phyloP scores from a whole-genome alignment of 2,113 vertebrate genomes.

The Chelonoidis abingdonii region DNA sequence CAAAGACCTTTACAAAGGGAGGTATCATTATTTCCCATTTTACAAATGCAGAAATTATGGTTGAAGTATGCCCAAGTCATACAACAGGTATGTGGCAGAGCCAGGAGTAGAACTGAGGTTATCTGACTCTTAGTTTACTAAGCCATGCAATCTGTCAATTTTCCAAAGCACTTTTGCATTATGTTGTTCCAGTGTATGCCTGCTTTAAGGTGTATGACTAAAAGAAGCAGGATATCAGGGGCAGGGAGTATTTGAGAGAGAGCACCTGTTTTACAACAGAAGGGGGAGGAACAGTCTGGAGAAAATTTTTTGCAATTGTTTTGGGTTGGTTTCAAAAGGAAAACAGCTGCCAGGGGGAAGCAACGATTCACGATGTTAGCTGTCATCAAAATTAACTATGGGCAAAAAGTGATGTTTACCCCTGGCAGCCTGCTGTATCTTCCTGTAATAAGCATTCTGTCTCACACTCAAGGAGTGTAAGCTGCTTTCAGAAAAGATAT shows the following conservation, averaged over 20 bases:
- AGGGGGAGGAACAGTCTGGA: not conserved
- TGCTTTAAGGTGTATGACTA: fast-evolving
- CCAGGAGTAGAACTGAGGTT: not conserved
- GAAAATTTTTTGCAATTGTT: too few relatives aligned
- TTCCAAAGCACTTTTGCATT: not conserved
- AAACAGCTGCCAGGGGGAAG: conserved; percentile 7
- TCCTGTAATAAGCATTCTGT: not conserved
- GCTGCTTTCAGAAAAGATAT: not conserved
- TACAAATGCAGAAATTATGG: not conserved
- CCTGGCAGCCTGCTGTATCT: not conserved
- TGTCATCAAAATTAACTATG: fast-evolving
- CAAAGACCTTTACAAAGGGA: not conserved
- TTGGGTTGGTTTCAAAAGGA: not conserved
- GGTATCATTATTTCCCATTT: not conserved
- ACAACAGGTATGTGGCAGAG: not conserved
- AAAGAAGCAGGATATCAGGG: fast-evolving
- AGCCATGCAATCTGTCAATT: not conserved
- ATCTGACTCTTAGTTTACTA: not conserved
- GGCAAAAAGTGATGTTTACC: not conserved
- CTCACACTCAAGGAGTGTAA: not conserved
- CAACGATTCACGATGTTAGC: not conserved
- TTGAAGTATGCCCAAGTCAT: not conserved
- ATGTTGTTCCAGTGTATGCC: too few relatives aligned
- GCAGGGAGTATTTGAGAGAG: too few relatives aligned
- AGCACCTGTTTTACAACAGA: not conserved